phyloP scores from a whole-genome alignment of 2,113 vertebrate species.

The Excalfactoria chinensis region DNA sequence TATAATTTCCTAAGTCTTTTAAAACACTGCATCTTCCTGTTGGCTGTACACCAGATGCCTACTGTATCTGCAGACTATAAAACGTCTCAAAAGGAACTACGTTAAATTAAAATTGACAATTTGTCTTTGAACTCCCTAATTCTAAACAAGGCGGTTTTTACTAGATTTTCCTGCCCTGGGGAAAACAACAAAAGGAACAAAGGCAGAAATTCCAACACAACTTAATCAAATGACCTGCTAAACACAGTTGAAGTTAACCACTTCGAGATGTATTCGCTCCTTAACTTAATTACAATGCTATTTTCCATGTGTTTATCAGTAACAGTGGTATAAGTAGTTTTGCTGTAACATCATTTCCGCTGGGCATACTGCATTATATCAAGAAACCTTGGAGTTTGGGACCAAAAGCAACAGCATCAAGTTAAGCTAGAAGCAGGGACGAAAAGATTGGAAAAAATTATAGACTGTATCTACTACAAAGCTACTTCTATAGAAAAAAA shows the following conservation, averaged over 20 bases:
- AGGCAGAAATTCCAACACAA: conserved; percentile 72
- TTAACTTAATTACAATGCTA: conserved; percentile 28
- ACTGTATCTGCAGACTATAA: conserved; percentile 64
- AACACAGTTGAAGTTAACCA: conserved; percentile 70
- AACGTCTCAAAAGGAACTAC: conserved; percentile 68
- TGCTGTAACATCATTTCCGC: not conserved
- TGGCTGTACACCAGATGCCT: conserved; percentile 65
- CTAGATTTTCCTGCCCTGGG: conserved; percentile 73
- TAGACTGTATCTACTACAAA: not conserved
- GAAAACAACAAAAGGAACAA: conserved; percentile 73
- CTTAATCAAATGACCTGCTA: conserved; percentile 54
- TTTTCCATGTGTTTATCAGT: conserved; percentile 1
- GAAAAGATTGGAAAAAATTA: not conserved
- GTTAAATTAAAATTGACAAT: conserved; percentile 74
- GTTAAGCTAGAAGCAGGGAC: not conserved
- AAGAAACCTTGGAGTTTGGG: not conserved
- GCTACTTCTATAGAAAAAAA: not conserved
- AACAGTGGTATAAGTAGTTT: not conserved
- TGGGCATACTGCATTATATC: not conserved
- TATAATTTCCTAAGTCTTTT: conserved; percentile 8
- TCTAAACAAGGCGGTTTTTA: conserved; percentile 73
- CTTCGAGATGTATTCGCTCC: not conserved
- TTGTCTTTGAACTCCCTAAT: conserved; percentile 74
- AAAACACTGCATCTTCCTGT: conserved; percentile 59
- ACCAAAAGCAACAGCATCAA: not conserved